Base-by-base conservation (phyloP, 2,888 invertebrate genomes). In the Noctuana brunneofusca region DNA sequence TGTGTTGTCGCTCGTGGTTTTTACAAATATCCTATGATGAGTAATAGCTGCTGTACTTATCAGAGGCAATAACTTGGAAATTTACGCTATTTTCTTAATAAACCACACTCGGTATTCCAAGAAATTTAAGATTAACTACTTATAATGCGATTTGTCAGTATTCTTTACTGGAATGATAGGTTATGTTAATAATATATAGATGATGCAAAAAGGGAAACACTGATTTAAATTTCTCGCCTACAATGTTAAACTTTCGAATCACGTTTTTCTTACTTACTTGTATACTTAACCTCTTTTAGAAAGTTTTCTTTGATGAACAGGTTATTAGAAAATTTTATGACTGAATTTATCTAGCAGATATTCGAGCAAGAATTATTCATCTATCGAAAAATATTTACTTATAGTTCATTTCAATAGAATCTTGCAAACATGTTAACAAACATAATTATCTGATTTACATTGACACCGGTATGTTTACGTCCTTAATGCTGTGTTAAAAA, bases 11-110 rank as follows among this genome's bases (percentile, higher is more conserved):
- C 64, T 67, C 69, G 69, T 65, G 72, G 73, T 72, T 75, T 78
- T 79, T 75, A 76, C 69, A 71, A 71, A 69, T 69, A 75, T 66
- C 30, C 66, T 66, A 68, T 75, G 71, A 68, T 75, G 71, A 75
- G 69, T 71, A 74, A 74, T 43, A 58, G 1, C 52, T 27, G 27
- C 22, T 49, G 22, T 18, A 58, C 20, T 24, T 14, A 9, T 56
- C 11, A 18, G 18, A 18, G 43, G 32, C 14, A 48, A 20, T 57
- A 32, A 56, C n/a, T 1, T 4, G 27, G 46, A 46, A 32, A 46
- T 43, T 43, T 12, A 32, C 18, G 4, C 30, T 22, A 32, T 48
- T 48, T 57, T 56, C 43, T 46, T 43, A 56, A 43, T 56, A 43
- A 27, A 27, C 27, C 18, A 30, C 43, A 3, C 30, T 30, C 4